These are phyloP conservation scores for Alosa alosa DNA, from an alignment of 2,113 vertebrate genomes.

Conservation along the genomic window DNA sequence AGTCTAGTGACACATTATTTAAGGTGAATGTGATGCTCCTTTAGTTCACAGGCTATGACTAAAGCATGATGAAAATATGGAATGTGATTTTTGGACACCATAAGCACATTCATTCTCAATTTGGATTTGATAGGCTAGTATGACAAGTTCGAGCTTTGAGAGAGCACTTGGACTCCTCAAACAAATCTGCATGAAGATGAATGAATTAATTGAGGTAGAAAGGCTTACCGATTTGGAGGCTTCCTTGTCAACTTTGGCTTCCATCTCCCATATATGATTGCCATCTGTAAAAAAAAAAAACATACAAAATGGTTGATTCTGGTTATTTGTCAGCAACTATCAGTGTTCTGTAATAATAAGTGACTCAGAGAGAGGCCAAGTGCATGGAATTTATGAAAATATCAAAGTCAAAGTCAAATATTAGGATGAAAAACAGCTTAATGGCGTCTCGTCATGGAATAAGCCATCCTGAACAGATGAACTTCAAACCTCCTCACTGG, in stretches of 20 bases:
- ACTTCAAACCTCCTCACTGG: background rate
- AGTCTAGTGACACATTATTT: background rate
- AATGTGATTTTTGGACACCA: background rate
- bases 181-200: background rate
- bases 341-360: background rate
- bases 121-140: background rate
- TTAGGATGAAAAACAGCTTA: background rate
- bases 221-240: slow-evolving; percentile 86
- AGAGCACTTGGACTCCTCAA: background rate
- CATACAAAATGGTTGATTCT: background rate
- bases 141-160: background rate
- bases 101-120: background rate
- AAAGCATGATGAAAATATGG: background rate
- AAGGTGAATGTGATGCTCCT: background rate
- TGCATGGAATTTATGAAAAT: background rate
- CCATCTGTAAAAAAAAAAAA: slow-evolving; percentile 77
- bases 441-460: background rate
- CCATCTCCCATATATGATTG: slow-evolving; percentile 96
- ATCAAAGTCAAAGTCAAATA: too few species aligned
- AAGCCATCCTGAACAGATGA: background rate
- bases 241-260: slow-evolving; percentile 90
- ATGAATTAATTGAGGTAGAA: slow-evolving; percentile 2
- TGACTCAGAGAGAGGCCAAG: background rate
- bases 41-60: background rate
- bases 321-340: background rate